Conservation (phyloP, 2,797 vertebrate genomes). For the Cyclopterus lumpus region DNA sequence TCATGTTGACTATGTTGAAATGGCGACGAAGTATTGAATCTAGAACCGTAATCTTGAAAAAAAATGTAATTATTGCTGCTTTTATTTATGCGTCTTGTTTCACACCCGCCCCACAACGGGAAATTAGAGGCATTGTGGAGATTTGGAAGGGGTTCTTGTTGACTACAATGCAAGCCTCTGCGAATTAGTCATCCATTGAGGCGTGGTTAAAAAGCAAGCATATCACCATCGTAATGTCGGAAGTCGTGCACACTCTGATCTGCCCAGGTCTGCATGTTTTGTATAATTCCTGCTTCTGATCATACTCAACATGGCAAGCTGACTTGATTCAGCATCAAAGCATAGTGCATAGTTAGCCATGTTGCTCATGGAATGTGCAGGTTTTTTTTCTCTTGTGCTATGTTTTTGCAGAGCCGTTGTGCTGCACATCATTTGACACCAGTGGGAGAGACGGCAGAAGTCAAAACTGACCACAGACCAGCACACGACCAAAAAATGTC, state of each 20-base stretch:
- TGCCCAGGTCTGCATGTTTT: background rate
- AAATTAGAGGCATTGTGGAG: background rate
- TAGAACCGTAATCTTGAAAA: background rate
- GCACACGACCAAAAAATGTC: background rate
- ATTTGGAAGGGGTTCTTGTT: background rate
- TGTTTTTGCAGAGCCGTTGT: background rate
- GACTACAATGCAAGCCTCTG: background rate
- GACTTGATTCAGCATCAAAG: background rate
- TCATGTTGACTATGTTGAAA: background rate
- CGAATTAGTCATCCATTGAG: background rate
- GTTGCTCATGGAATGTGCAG: background rate
- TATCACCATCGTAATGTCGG: background rate
- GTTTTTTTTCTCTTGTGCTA: background rate
- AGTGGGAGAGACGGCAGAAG: slow-evolving; percentile 37
- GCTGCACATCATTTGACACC: background rate
- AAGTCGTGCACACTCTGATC: background rate
- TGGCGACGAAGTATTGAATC: background rate
- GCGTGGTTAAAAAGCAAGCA: background rate
- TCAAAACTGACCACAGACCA: background rate
- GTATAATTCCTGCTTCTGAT: background rate
- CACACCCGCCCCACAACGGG: background rate
- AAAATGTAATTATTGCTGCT: background rate
- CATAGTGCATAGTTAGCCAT: background rate
- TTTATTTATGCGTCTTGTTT: background rate
- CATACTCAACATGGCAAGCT: background rate